Conservation (phyloP, 2,888 invertebrate species). For the Erpobdella octoculata region DNA sequence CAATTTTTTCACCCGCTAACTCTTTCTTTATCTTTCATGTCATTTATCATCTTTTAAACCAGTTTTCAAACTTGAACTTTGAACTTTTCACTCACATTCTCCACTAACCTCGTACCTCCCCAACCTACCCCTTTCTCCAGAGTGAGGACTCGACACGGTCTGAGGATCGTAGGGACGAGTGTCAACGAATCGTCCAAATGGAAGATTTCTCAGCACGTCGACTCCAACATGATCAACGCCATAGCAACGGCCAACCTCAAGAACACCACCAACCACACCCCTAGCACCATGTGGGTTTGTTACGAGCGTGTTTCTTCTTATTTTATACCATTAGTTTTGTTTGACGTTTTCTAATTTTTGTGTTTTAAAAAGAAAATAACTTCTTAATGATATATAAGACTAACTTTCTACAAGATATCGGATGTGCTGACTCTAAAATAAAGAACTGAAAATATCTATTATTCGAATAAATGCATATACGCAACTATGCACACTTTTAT, state of each 20-base stretch:
- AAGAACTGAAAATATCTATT: no score
- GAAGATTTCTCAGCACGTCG: conserved; percentile 79
- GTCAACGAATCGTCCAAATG: conserved; percentile 66
- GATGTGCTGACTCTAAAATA: no score
- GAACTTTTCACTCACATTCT: no score
- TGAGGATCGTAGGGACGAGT: conserved; percentile 74
- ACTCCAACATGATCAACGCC: conserved; percentile 75
- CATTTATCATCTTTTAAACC: background rate
- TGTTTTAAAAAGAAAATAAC: no score
- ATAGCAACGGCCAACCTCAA: conserved; percentile 68
- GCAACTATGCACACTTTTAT: background rate
- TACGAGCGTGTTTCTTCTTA: background rate
- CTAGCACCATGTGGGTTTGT: background rate
- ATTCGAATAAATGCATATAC: background rate
- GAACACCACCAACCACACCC: background rate
- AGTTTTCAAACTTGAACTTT: background rate
- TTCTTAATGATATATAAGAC: no score
- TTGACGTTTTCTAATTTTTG: no score
- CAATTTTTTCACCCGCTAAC: background rate
- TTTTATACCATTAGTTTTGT: background rate
- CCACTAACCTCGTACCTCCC: background rate
- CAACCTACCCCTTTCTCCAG: conserved; percentile 54
- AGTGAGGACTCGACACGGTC: conserved; percentile 78
- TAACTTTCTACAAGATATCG: no score
- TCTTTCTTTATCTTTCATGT: background rate